phyloP scores from a whole-genome alignment of 1,140 invertebrate genomes.

The Euglossa dilemma region DNA sequence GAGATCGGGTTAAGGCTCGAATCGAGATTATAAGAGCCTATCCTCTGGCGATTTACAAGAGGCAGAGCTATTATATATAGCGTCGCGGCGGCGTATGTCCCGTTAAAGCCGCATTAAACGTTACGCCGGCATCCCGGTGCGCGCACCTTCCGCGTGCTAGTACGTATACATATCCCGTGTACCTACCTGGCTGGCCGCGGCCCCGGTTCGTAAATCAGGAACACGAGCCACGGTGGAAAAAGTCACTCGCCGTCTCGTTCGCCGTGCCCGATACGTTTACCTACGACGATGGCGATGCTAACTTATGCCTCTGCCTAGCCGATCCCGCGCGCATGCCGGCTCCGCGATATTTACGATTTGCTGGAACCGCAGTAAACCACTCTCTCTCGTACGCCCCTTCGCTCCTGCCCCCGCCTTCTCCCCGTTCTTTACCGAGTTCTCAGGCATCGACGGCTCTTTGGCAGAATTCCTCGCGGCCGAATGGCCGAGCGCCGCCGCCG shows the following conservation, averaged over 20 bases:
- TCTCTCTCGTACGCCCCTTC: constrained; percentile 41
- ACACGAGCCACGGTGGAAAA: constrained; percentile 67
- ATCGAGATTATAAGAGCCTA: constrained; percentile 57
- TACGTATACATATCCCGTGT: constrained; percentile 41
- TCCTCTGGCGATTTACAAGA: constrained; percentile 56
- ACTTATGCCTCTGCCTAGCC: constrained; percentile 62
- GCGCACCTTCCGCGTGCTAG: constrained; percentile 35
- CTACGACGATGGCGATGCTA: constrained; percentile 67
- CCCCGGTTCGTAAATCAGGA: constrained; percentile 70
- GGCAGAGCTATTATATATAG: constrained; percentile 40
- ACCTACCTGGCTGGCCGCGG: constrained; percentile 49
- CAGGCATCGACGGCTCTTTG: constrained; percentile 9
- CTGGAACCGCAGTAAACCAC: constrained; percentile 73
- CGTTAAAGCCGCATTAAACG: constrained; percentile 51
- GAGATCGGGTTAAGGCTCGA: constrained; percentile 46
- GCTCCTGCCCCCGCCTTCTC: not conserved
- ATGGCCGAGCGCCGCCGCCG: not conserved
- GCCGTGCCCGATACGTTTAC: constrained; percentile 65
- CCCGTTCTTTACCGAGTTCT: constrained; percentile 29
- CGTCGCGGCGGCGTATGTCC: constrained; percentile 34
- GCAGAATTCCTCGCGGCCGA: constrained; percentile 10
- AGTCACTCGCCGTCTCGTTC: constrained; percentile 61
- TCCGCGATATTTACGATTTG: constrained; percentile 75
- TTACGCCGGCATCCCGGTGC: constrained; percentile 23
- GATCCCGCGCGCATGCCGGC: constrained; percentile 54